Conservation (phyloP, 2,113 vertebrate species). For the Macrotis lagotis region DNA sequence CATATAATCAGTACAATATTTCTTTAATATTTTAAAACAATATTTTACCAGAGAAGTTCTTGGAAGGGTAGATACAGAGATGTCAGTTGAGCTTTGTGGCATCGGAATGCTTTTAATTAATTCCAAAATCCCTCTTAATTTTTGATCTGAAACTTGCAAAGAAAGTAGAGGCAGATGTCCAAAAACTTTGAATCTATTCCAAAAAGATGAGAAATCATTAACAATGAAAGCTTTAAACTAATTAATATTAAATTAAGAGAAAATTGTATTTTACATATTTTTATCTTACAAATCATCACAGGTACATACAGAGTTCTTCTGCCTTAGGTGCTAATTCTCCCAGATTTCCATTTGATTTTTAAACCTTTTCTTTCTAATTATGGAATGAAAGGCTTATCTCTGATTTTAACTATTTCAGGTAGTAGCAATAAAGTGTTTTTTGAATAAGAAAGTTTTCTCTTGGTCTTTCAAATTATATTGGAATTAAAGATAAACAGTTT, state of each 20-base stretch:
- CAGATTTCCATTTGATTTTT: background rate
- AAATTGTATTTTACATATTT: background rate
- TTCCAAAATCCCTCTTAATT: constrained; percentile 90
- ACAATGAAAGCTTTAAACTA: background rate
- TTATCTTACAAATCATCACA: background rate
- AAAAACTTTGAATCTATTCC: constrained; percentile 92
- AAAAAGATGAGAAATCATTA: constrained; percentile 62
- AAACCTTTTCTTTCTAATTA: background rate
- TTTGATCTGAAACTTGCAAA: constrained; percentile 93
- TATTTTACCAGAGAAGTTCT: constrained; percentile 85
- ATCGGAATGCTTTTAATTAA: constrained; percentile 95
- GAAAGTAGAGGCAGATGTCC: constrained; percentile 94
- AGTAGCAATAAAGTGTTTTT: background rate
- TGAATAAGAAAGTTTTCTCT: background rate
- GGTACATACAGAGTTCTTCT: background rate
- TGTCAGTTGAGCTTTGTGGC: constrained; percentile 85
- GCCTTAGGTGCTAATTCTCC: background rate
- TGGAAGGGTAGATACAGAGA: constrained; percentile 65
- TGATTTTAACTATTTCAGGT: background rate
- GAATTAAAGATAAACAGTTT: background rate
- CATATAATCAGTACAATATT: constrained; percentile 29
- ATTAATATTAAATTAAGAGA: background rate
- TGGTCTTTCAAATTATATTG: background rate
- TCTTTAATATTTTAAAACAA: constrained; percentile 51
- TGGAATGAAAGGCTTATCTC: background rate